A percentile compares a stretch with the other conserved stretches of the same genome.
phyloP scores from a whole-genome alignment of 2,888 invertebrate genomes.

The Nomada goodeniana region DNA sequence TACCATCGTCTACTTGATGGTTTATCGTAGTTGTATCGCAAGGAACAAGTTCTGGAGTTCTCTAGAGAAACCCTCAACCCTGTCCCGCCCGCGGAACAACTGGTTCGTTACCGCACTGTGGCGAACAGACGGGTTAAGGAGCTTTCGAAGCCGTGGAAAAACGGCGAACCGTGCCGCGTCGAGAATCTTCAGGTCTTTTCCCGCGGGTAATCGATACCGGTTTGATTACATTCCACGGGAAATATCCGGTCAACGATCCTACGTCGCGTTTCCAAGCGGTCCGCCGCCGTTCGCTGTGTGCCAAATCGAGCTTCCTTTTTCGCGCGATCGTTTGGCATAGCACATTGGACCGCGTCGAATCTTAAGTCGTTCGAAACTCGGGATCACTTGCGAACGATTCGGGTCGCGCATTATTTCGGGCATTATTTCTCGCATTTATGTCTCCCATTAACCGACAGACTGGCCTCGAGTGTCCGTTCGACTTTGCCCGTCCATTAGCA shows the following conservation, averaged over 20 bases:
- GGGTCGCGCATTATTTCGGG: constrained; percentile 52
- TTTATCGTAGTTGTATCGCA: no score
- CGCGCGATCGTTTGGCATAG: constrained; percentile 59
- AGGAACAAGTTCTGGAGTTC: not conserved
- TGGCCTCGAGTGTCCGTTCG: no score
- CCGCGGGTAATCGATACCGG: constrained; percentile 48
- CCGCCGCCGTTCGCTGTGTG: constrained; percentile 31
- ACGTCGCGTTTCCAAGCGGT: constrained; percentile 33
- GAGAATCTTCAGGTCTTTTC: constrained; percentile 26
- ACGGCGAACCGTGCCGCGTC: constrained; percentile 1
- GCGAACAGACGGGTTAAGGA: constrained; percentile 18
- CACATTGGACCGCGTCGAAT: constrained; percentile 43
- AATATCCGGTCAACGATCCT: constrained; percentile 50
- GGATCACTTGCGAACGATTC: constrained; percentile 47
- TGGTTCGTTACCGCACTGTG: not conserved
- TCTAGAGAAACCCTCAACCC: no score
- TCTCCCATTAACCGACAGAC: no score
- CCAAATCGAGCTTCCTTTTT: constrained; percentile 52
- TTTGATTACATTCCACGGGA: constrained; percentile 56
- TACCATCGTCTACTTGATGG: no score
- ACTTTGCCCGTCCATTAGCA: no score
- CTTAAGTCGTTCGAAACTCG: constrained; percentile 17
- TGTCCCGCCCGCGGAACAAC: not conserved
- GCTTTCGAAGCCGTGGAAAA: constrained; percentile 33
- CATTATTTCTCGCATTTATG: constrained; percentile 18